Evolutionary conservation across 2,888 invertebrate genomes (phyloP).

Genomic region (Drosophila mettleri): DNA sequence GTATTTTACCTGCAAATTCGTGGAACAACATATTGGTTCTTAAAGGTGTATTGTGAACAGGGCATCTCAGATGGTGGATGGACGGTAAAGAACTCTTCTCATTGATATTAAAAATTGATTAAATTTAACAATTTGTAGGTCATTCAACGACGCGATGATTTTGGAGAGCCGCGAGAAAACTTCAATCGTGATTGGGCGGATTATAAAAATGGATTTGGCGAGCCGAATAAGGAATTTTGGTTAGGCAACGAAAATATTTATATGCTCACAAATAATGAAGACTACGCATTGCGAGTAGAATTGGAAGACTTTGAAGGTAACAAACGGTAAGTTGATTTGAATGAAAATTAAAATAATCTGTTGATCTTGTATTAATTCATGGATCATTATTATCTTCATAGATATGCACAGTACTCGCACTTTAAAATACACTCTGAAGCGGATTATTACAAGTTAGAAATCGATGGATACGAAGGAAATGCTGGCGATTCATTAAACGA

Average conservation of each 20-base stretch:
- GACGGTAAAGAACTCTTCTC: conserved; percentile 89
- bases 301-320: conserved; percentile 97
- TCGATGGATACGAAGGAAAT: conserved; percentile 95
- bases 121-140: conserved; percentile 87
- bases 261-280: conserved; percentile 96
- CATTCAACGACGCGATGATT: conserved; percentile 95
- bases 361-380: conserved; percentile 17
- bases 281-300: conserved; percentile 94
- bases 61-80: conserved; percentile 95
- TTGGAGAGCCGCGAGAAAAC: conserved; percentile 94
- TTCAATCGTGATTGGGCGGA: conserved; percentile 97
- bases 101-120: background rate
- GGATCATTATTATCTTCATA: conserved; percentile 78
- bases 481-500: conserved; percentile 96
- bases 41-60: conserved; percentile 96
- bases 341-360: background rate
- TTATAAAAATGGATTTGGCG: conserved; percentile 96
- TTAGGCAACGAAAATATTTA: conserved; percentile 97
- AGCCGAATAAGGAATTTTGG: conserved; percentile 96
- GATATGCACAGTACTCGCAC: conserved; percentile 95
- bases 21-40: conserved; percentile 96
- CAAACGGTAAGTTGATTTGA: conserved; percentile 88
- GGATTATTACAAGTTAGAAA: conserved; percentile 96
- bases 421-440: conserved; percentile 96
- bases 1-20: conserved; percentile 95